Evolutionary conservation across 2,113 vertebrate genomes (phyloP), one percentile per base, ranked within the genome.

Genomic region (Corythornis cristatus): DNA sequence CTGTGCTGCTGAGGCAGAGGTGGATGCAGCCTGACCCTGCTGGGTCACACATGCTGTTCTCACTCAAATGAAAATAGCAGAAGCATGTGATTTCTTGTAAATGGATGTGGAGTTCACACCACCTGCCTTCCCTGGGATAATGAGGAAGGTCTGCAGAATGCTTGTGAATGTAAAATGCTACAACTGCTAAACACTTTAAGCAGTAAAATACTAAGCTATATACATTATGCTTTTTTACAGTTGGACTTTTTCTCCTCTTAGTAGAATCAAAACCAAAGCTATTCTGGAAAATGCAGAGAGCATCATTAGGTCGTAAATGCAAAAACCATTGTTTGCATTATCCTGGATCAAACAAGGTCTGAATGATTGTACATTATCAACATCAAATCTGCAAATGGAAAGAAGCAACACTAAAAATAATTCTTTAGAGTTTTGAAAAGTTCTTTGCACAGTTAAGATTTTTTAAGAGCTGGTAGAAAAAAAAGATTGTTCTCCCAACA

Each of bases 401-500:
- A 67, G 60, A 85, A 53, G 11, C 29, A 60, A 54, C 25, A 65
- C 15, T 46, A 33, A 60, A 86, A 92, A 71, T n/a, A 40, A 2
- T 5, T 35, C 3, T 15, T 66, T 58, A 23, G 28, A 89, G 43
- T 70, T 93, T 83, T 89, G 25, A 84, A 67, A 80, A 23, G 6
- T 91, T 91, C 72, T 95, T 86, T 26, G 43, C 81, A 74, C 11
- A 68, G 12, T 57, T 61, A 87, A 77, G 33, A 37, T 64, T 90
- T 94, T 83, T 90, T 95, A 96, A 56, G 28, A 85, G 16, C 37
- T 78, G 21, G 15, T 93, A 81, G 48, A 3, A 65, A 22, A 83
- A 56, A 43, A 16, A 7, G 1, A 70, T 79, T 57, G n/a, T 87
- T 89, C 31, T 96, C 6, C 20, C 53, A 74, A 16, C 13, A 51